Evolutionary conservation across 2,888 invertebrate species (phyloP), one percentile per base, ranked within the genome.

Genomic region (Cyaniris semiargus): DNA sequence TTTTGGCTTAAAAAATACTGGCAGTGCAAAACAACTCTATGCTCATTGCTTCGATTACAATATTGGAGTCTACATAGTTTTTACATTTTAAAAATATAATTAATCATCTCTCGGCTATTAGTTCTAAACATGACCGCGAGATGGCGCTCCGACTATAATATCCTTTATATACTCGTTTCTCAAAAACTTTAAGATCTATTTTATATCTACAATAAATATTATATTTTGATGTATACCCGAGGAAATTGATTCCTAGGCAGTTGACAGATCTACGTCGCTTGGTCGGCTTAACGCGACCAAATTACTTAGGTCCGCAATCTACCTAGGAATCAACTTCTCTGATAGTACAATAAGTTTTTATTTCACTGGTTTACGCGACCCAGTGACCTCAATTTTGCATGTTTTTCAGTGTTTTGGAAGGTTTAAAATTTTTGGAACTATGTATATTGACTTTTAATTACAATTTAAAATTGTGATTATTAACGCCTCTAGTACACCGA

Each of bases 1-100:
- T 75, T 78, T 78, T 78, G 79, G 76, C 76, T 76, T 71, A 58
- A 34, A 71, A 79, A 76, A 78, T 76, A 79, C 79, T 78, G 79
- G 78, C 78, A 78, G 77, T 77, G 77, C 15, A 75, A 58, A 77
- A 44, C 72, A 76, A 78, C 71, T 76, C 66, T 58, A 76, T 58
- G 58, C 76, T 56, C 72, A 72, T 75, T 76, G 56, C 70, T 66
- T 66, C 74, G 56, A 44, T 27, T 75, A 75, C 3, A 58, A 38
- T 34, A 77, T 71, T 72, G 21, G 58, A 75, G 70, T n/a, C 75
- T 77, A 79, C 27, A 75, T 58, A 56, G 72, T 58, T 53, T 23
- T 74, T 74, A 74, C 48, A 74, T 74, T 70, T 74, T n/a, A 48
- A 74, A 74, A 48, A 44, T 71, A 71, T 71, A 71, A 15, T 23